These are phyloP conservation scores for Aphaenogaster rudis DNA, from an alignment of 1,140 invertebrate species.

Conservation along the genomic window DNA sequence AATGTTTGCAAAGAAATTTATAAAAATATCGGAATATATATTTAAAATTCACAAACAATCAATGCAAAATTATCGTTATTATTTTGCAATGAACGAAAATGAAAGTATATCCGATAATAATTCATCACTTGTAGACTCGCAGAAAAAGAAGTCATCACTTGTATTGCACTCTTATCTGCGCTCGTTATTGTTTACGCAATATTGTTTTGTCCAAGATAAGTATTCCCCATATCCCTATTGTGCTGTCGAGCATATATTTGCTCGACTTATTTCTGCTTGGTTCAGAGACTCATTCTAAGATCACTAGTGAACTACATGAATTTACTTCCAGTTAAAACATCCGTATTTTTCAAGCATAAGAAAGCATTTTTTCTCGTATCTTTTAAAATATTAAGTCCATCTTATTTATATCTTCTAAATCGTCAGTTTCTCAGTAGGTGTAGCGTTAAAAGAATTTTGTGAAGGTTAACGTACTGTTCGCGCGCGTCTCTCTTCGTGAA, in stretches of 20 bases:
- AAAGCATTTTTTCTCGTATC: background rate
- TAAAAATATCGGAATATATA: background rate
- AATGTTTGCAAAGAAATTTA: background rate
- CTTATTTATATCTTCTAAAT: slow-evolving; percentile 38
- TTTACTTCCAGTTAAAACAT: background rate
- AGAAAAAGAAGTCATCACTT: slow-evolving; percentile 33
- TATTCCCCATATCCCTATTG: slow-evolving; percentile 62
- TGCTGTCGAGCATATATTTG: slow-evolving; percentile 69
- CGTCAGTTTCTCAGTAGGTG: background rate
- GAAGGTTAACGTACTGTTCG: slow-evolving; percentile 17
- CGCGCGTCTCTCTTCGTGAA: background rate
- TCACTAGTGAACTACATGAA: background rate
- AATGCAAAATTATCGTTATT: background rate
- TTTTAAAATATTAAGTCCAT: background rate
- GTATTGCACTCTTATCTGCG: slow-evolving; percentile 72
- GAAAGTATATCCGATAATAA: slow-evolving; percentile 21
- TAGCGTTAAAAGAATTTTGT: background rate
- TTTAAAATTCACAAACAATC: background rate
- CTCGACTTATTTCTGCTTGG: slow-evolving; percentile 52
- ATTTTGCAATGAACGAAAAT: background rate
- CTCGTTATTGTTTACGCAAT: slow-evolving; percentile 76
- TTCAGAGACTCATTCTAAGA: slow-evolving; percentile 19
- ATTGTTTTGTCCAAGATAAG: slow-evolving; percentile 79
- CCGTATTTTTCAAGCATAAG: background rate
- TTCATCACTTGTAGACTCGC: slow-evolving; percentile 9